phyloP scores from a whole-genome alignment of 2,113 vertebrate species.

The Meleagris gallopavo region DNA sequence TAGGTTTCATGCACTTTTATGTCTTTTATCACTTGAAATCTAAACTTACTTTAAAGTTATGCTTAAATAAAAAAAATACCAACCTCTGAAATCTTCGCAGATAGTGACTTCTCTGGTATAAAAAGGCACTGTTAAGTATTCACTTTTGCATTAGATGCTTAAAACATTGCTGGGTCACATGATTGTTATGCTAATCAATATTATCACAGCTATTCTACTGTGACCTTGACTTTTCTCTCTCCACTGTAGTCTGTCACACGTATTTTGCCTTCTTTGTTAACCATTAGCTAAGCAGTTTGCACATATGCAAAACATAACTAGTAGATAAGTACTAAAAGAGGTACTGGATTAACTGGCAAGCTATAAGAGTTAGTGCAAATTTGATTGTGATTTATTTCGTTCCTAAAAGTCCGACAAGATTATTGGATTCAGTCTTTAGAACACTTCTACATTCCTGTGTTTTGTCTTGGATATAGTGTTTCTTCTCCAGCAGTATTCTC shows the following conservation, averaged over 20 bases:
- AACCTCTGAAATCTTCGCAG: not conserved
- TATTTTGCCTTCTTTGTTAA: not conserved
- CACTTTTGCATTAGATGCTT: not conserved
- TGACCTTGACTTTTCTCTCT: not conserved
- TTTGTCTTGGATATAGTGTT: not conserved
- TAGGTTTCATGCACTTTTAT: not conserved
- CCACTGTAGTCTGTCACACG: not conserved
- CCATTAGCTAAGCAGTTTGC: not conserved
- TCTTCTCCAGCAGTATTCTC: not conserved
- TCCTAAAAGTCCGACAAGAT: not conserved
- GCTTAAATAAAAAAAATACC: not conserved
- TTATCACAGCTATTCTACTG: not conserved
- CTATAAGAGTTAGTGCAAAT: not conserved
- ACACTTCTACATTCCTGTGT: not conserved
- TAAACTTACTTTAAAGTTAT: not conserved
- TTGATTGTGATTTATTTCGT: not conserved
- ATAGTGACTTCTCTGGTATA: not conserved
- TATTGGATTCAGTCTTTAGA: not conserved
- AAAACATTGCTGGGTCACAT: not conserved
- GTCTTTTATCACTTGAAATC: not conserved
- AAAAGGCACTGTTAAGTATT: not conserved
- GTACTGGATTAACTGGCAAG: no score
- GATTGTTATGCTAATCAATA: not conserved
- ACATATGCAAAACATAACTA: not conserved
- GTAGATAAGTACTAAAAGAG: not conserved